A percentile compares a stretch with the other conserved stretches of the same genome.
These are phyloP conservation scores for Epizoanthus rinbou DNA, from an alignment of 92 coral and sea anemone species.

Conservation along the genomic window DNA sequence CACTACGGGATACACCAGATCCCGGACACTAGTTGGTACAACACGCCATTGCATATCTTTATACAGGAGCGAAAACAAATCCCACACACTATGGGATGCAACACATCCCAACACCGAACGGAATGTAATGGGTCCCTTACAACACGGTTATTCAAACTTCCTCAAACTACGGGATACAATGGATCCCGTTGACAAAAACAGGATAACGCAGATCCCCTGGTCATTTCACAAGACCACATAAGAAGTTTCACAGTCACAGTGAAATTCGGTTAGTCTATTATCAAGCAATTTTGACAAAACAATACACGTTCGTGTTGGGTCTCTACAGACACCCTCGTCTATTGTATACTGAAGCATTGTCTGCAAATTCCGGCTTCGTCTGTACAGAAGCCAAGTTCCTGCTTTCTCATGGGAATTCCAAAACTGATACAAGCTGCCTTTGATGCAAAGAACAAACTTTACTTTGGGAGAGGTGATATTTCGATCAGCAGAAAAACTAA, in stretches of 20 bases:
- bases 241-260: too few species aligned
- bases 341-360: neutral
- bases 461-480: too few species aligned
- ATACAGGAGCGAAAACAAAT: too few species aligned
- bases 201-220: neutral
- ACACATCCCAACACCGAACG: neutral
- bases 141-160: neutral
- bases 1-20: too few species aligned
- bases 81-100: too few species aligned
- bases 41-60: too few species aligned
- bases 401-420: neutral
- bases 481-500: too few species aligned
- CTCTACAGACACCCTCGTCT: neutral
- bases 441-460: too few species aligned
- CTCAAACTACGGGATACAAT: neutral
- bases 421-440: neutral
- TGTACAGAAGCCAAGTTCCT: conserved; percentile 10
- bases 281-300: neutral
- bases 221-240: neutral
- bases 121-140: neutral
- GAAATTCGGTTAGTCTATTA: neutral
- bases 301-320: neutral
- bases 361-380: neutral
- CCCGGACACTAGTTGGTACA: too few species aligned
- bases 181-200: neutral